Percentiles rank a stretch among this genome's conserved stretches.
Conservation (phyloP, 2,113 vertebrate genomes). For the Nerophis ophidion region DNA sequence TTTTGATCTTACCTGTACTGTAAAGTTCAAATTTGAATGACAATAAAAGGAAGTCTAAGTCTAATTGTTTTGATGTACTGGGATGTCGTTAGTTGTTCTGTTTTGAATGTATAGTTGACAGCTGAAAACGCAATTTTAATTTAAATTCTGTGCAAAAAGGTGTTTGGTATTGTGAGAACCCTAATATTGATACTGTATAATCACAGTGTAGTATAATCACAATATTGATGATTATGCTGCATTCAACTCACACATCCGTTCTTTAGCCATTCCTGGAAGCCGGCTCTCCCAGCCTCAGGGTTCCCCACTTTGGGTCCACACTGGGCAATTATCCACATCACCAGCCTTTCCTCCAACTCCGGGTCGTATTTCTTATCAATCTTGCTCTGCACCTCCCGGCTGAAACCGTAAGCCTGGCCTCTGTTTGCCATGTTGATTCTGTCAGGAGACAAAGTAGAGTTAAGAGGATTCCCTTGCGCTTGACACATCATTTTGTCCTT, state of each 20-base stretch:
- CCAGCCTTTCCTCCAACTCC: constrained; percentile 87
- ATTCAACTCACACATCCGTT: constrained; percentile 83
- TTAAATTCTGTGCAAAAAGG: too few relatives aligned
- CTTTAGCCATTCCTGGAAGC: constrained; percentile 94
- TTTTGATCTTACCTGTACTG: too few relatives aligned
- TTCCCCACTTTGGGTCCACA: constrained; percentile 68
- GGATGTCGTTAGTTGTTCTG: too few relatives aligned
- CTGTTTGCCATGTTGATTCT: constrained; percentile 65
- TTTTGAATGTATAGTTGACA: too few relatives aligned
- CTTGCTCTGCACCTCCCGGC: constrained; percentile 82
- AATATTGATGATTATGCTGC: background rate
- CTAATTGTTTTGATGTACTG: too few relatives aligned
- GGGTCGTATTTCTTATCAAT: constrained; percentile 95
- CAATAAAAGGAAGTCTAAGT: too few relatives aligned
- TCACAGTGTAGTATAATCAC: too few relatives aligned
- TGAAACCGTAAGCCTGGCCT: constrained; percentile 65
- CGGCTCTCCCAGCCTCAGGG: constrained; percentile 77
- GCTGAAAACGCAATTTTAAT: too few relatives aligned
- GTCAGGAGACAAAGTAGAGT: constrained; percentile 14
- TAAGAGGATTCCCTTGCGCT: background rate
- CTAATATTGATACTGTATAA: too few relatives aligned
- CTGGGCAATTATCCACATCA: constrained; percentile 85
- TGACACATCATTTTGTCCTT: background rate
- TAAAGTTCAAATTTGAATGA: too few relatives aligned
- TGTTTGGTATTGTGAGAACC: too few relatives aligned